These are phyloP conservation scores for Cheilosia variabilis DNA, from an alignment of 2,888 invertebrate species.

Conservation along the genomic window DNA sequence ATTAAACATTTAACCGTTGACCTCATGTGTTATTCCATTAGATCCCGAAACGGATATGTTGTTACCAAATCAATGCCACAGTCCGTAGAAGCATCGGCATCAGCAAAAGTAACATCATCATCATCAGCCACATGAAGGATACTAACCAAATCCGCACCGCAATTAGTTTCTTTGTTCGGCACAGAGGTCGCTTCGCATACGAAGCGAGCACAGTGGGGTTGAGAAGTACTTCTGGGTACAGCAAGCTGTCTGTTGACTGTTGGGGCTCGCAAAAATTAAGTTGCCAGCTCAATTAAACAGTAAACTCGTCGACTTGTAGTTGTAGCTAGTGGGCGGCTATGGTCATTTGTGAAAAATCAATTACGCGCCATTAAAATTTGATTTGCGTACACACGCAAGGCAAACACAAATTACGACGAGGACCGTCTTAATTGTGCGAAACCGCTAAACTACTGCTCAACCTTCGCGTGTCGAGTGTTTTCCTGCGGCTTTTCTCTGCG, in stretches of 20 bases:
- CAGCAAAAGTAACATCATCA: slow-evolving; percentile 16
- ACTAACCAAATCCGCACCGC: slow-evolving; percentile 51
- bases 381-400: no score
- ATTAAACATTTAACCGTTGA: slow-evolving; percentile 50
- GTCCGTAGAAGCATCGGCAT: not conserved
- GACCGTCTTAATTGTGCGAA: not conserved
- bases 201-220: slow-evolving; percentile 8
- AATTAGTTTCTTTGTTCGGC: slow-evolving; percentile 56
- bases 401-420: not conserved
- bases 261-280: no score
- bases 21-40: slow-evolving; percentile 47
- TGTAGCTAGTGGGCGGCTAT: no score
- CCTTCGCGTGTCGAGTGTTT: not conserved
- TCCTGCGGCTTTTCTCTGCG: no score
- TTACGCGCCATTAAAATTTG: no score
- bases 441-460: not conserved
- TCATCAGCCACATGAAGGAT: slow-evolving; percentile 13
- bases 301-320: no score
- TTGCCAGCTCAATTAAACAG: no score
- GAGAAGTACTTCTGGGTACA: not conserved
- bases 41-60: slow-evolving; percentile 44
- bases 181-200: slow-evolving; percentile 29
- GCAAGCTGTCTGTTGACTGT: not conserved
- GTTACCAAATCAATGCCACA: slow-evolving; percentile 46
- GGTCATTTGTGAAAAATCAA: no score